Conservation (phyloP, 2,113 vertebrate genomes). For the Barnardius zonarius region DNA sequence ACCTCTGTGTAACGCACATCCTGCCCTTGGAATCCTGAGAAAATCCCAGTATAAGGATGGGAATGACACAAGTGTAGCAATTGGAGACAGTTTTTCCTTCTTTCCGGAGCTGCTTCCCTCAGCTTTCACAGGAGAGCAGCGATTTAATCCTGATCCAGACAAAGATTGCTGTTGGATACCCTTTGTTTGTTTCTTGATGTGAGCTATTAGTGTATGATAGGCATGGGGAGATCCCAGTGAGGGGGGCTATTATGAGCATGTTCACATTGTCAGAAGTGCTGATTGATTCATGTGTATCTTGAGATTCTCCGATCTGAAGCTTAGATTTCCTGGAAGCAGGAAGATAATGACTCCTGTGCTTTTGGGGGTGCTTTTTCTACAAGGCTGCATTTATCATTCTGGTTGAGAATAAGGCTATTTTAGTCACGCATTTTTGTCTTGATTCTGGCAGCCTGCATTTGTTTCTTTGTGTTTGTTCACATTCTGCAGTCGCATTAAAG, state of each 20-base stretch:
- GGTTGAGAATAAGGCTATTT: not conserved
- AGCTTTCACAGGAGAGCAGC: not conserved
- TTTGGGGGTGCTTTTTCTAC: not conserved
- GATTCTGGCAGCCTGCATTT: not conserved
- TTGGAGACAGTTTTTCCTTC: not conserved
- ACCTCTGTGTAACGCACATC: not conserved
- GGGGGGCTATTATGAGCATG: not conserved
- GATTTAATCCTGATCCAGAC: not conserved
- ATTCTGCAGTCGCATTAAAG: not conserved
- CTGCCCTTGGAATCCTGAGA: not conserved
- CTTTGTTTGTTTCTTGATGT: not conserved
- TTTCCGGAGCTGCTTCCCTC: not conserved
- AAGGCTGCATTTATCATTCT: not conserved
- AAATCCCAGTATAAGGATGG: not conserved
- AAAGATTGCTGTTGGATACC: not conserved
- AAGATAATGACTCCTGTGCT: not conserved
- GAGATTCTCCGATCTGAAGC: not conserved
- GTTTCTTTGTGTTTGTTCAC: not conserved
- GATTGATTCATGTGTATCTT: not conserved
- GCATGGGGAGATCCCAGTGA: not conserved
- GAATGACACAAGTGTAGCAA: not conserved
- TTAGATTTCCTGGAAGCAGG: not conserved
- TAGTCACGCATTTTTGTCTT: not conserved
- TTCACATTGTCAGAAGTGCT: not conserved
- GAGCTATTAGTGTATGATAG: not conserved